Evolutionary conservation across 2,797 vertebrate species (phyloP).

Genomic region (Crenichthys baileyi): DNA sequence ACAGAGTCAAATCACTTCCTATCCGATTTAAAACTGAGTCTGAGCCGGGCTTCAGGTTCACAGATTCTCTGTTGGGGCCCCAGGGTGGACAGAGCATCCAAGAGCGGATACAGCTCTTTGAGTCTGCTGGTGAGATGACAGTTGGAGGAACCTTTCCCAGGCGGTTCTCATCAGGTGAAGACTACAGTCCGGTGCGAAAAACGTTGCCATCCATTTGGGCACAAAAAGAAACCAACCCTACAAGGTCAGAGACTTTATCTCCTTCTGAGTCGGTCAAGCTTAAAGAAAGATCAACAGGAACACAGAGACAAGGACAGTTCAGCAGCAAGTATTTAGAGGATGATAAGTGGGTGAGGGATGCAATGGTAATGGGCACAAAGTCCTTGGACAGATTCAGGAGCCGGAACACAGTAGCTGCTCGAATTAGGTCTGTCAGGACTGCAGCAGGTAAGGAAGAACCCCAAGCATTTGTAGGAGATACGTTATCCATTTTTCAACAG

Average conservation of each 20-base stretch:
- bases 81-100: conserved; percentile 72
- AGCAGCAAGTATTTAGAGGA: conserved; percentile 30
- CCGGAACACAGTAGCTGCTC: conserved; percentile 43
- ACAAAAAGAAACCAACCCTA: conserved; percentile 22
- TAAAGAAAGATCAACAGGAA: conserved; percentile 30
- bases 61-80: conserved; percentile 36
- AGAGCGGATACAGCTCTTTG: conserved; percentile 77
- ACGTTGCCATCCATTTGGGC: conserved; percentile 28
- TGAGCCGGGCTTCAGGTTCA: conserved; percentile 11
- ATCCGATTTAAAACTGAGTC: conserved; percentile 57
- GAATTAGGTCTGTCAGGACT: conserved; percentile 44
- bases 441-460: conserved; percentile 10
- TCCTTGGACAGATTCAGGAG: conserved; percentile 72
- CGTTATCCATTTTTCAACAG: conserved; percentile 1
- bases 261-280: conserved; percentile 17
- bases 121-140: conserved; percentile 35
- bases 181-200: conserved; percentile 25
- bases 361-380: conserved; percentile 47
- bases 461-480: conserved; percentile 18
- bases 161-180: conserved; percentile 50
- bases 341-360: conserved; percentile 7
- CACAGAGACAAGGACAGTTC: conserved; percentile 34
- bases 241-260: conserved; percentile 11
- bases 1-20: conserved; percentile 66
- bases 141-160: conserved; percentile 68